These are phyloP conservation scores for Ennomos fuscantarius DNA, from an alignment of 2,888 invertebrate genomes.

Conservation along the genomic window DNA sequence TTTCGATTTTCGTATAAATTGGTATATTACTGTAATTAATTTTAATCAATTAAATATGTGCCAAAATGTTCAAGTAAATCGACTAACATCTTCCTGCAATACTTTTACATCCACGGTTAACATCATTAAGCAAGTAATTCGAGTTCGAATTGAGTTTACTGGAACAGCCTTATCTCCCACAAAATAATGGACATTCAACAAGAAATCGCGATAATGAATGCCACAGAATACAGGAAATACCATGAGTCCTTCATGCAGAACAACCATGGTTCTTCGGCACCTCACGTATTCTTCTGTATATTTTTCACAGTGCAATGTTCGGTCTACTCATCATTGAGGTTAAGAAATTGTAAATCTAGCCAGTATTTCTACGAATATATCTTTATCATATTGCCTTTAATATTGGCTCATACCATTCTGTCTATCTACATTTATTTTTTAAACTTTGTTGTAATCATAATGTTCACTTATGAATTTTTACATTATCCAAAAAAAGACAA, in stretches of 20 bases:
- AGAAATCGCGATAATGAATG: constrained; percentile 52
- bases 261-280: constrained; percentile 80
- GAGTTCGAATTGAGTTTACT: not conserved
- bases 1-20: too few relatives aligned
- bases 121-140: not conserved
- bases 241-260: constrained; percentile 84
- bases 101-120: not conserved
- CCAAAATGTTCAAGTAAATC: too few relatives aligned
- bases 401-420: constrained; percentile 84
- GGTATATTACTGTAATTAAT: too few relatives aligned
- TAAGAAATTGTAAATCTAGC: constrained; percentile 34
- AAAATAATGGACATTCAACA: constrained; percentile 27
- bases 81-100: not conserved
- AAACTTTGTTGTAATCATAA: constrained; percentile 57
- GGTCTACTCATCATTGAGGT: constrained; percentile 54
- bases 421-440: constrained; percentile 61
- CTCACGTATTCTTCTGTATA: constrained; percentile 78
- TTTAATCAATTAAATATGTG: too few relatives aligned
- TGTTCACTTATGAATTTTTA: constrained; percentile 46
- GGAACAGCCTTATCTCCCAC: not conserved
- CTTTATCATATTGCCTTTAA: constrained; percentile 81
- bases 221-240: constrained; percentile 71
- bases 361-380: constrained; percentile 83
- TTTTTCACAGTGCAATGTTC: constrained; percentile 71
- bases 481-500: constrained; percentile 26